phyloP scores from a whole-genome alignment of 2,113 vertebrate genomes.

The Copsychus sechellarum region DNA sequence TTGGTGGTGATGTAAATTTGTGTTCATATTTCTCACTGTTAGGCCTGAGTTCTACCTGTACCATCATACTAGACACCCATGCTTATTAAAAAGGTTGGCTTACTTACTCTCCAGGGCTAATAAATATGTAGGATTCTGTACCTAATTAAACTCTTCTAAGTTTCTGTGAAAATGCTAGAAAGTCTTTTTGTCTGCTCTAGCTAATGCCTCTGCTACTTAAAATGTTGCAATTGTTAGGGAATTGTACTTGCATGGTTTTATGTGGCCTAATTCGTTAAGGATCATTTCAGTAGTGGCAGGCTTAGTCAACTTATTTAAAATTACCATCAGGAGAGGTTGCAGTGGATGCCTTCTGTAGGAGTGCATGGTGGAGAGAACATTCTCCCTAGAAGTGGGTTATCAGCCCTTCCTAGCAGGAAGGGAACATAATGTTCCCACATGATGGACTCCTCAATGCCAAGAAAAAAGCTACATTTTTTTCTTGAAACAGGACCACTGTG shows the following conservation, averaged over 20 bases:
- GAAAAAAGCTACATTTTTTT: not conserved
- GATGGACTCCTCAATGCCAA: not conserved
- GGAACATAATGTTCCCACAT: conserved; percentile 5
- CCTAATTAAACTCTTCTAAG: not conserved
- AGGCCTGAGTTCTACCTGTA: not conserved
- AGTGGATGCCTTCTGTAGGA: not conserved
- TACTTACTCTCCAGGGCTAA: not conserved
- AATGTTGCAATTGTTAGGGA: not conserved
- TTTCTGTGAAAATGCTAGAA: not conserved
- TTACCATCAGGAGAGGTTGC: not conserved
- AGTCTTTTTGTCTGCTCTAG: not conserved
- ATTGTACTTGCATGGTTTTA: not conserved
- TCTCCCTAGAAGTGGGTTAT: conserved; percentile 2
- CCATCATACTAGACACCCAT: not conserved
- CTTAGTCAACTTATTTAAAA: not conserved
- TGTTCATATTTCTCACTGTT: not conserved
- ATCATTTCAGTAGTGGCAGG: not conserved
- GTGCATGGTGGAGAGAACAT: not conserved
- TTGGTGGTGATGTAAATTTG: not conserved
- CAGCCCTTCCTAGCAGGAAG: not conserved
- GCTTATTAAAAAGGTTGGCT: not conserved
- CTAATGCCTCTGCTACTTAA: not conserved
- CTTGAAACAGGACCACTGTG: not conserved
- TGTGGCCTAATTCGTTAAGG: not conserved
- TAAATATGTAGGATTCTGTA: not conserved